A percentile compares a stretch with the other conserved stretches of the same genome.
These are phyloP conservation scores for Zaprionus tsacasi DNA, from an alignment of 1,140 invertebrate genomes.

Conservation along the genomic window DNA sequence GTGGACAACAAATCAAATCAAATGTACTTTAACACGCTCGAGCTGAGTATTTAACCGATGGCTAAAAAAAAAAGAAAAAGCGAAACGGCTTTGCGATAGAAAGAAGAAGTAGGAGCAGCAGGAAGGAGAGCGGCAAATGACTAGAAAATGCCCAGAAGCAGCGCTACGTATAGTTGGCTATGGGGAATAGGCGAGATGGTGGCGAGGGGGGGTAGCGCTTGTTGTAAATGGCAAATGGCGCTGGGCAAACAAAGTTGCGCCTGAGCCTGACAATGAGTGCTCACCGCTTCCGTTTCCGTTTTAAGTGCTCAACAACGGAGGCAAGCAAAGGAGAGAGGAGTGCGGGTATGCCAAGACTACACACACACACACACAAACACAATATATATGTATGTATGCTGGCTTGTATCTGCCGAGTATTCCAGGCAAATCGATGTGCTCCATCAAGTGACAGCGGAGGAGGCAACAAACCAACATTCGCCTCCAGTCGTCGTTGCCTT, in stretches of 20 bases:
- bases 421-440: conserved; percentile 42
- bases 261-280: conserved; percentile 76
- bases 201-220: background rate
- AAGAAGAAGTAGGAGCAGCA: background rate
- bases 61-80: conserved; percentile 33
- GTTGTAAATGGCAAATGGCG: conserved; percentile 44
- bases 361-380: background rate
- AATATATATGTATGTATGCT: background rate
- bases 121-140: background rate
- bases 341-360: background rate
- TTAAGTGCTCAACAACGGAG: conserved; percentile 61
- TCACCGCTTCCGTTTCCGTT: conserved; percentile 74
- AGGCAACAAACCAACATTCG: conserved; percentile 27
- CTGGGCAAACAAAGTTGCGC: conserved; percentile 59
- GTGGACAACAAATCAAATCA: conserved; percentile 80
- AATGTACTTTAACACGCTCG: conserved; percentile 81
- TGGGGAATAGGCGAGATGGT: conserved; percentile 11
- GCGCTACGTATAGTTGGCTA: conserved; percentile 43
- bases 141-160: conserved; percentile 16
- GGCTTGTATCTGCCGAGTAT: conserved; percentile 11
- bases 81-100: conserved; percentile 13
- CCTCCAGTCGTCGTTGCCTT: conserved; percentile 22
- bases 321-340: no score
- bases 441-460: conserved; percentile 62
- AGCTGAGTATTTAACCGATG: conserved; percentile 74